These are phyloP conservation scores for Masticophis lateralis DNA, from an alignment of 2,797 vertebrate species.

Conservation along the genomic window DNA sequence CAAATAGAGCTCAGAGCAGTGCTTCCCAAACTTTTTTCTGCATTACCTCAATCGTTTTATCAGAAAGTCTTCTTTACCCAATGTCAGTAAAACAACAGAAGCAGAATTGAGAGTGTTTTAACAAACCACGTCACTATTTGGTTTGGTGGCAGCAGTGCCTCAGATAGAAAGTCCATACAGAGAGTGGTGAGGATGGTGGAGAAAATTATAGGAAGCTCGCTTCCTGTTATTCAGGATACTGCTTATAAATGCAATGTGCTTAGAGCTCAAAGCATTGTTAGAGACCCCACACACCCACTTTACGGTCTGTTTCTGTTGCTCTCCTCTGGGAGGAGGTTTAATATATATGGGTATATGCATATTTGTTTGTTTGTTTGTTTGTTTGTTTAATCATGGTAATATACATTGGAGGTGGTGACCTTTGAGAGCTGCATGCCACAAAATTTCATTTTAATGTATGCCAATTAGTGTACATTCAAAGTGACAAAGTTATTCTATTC, in stretches of 20 bases:
- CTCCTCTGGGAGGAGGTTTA: no score
- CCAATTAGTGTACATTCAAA: no score
- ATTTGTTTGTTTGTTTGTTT: no score
- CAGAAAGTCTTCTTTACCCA: background rate
- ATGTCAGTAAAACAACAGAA: background rate
- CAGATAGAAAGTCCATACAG: background rate
- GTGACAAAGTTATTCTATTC: no score
- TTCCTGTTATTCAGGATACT: background rate
- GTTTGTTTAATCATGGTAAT: no score
- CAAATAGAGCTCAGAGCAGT: background rate
- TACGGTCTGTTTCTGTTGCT: background rate
- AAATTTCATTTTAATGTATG: no score
- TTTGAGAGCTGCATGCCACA: no score
- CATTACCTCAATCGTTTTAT: background rate
- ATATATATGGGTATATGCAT: no score
- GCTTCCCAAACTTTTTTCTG: background rate
- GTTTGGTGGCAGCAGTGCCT: background rate
- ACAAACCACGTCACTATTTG: background rate
- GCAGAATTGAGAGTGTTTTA: background rate
- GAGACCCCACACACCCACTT: background rate
- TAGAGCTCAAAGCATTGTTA: background rate
- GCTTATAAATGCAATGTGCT: background rate
- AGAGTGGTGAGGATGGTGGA: background rate
- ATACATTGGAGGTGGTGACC: no score
- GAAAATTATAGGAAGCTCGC: background rate